Conservation (phyloP, 2,888 invertebrate genomes). For the Clistopyga incitator region DNA sequence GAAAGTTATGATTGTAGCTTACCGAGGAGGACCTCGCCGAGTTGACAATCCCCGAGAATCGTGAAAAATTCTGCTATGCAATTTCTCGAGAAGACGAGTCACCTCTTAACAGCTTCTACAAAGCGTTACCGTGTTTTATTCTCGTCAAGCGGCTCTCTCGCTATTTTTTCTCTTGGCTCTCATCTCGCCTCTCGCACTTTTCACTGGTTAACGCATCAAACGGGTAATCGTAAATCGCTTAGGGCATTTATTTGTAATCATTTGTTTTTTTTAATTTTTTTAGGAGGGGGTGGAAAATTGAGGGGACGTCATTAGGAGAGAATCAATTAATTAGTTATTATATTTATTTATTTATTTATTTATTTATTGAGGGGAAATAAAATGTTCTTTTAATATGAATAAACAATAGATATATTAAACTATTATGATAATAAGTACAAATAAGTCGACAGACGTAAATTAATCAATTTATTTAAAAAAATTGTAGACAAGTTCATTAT, state of each 20-base stretch:
- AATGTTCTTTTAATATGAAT: no score
- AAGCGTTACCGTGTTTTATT: neutral
- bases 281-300: no score
- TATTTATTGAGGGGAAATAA: no score
- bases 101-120: neutral
- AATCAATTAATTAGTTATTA: no score
- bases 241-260: no score
- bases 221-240: neutral
- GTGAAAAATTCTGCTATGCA: conserved; percentile 47
- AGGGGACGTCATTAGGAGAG: neutral
- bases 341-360: no score
- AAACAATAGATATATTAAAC: no score
- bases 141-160: neutral
- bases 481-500: neutral
- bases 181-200: neutral
- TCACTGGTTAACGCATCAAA: neutral
- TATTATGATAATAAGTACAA: no score
- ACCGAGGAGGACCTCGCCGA: conserved; percentile 11
- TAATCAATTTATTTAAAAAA: neutral
- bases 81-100: conserved; percentile 39
- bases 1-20: conserved; percentile 73
- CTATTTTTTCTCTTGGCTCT: neutral
- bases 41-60: conserved; percentile 32
- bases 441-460: neutral
- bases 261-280: no score